Evolutionary conservation across 2,113 vertebrate genomes (phyloP).

Genomic region (Pampusana beccarii): DNA sequence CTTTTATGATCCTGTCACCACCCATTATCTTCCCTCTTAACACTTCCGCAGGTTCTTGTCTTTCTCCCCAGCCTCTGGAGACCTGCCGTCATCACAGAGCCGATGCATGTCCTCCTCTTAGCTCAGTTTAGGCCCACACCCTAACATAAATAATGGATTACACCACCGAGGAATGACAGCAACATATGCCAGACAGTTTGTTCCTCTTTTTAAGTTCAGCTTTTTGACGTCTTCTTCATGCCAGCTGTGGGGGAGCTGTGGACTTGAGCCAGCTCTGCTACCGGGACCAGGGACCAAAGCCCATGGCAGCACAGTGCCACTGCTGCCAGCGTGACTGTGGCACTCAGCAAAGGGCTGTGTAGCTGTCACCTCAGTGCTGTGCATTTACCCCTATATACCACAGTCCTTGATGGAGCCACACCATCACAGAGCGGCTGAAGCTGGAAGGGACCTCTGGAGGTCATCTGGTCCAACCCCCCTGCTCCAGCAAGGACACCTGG

Average conservation of each 20-base stretch:
- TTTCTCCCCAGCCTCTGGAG: neutral
- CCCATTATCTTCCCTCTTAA: neutral
- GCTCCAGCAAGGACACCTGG: neutral
- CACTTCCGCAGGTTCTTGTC: neutral
- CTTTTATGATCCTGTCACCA: neutral
- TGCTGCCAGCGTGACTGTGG: rapidly evolving
- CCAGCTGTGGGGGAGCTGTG: rapidly evolving
- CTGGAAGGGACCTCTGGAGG: neutral
- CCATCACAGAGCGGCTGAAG: neutral
- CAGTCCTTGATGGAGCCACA: neutral
- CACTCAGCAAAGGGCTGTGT: neutral
- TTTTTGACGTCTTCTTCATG: neutral
- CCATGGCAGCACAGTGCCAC: neutral
- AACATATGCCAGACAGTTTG: neutral
- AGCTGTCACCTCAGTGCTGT: neutral
- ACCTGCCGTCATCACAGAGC: rapidly evolving
- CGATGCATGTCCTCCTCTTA: neutral
- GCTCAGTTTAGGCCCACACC: neutral
- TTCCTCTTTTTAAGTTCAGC: neutral
- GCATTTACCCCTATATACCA: neutral
- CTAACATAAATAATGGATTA: neutral
- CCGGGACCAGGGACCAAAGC: neutral
- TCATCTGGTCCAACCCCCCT: neutral
- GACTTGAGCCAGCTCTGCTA: neutral
- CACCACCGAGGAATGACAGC: neutral